A percentile compares a stretch with the other conserved stretches of the same genome.
Conservation (phyloP, 2,797 vertebrate species). For the Alosa sapidissima region DNA sequence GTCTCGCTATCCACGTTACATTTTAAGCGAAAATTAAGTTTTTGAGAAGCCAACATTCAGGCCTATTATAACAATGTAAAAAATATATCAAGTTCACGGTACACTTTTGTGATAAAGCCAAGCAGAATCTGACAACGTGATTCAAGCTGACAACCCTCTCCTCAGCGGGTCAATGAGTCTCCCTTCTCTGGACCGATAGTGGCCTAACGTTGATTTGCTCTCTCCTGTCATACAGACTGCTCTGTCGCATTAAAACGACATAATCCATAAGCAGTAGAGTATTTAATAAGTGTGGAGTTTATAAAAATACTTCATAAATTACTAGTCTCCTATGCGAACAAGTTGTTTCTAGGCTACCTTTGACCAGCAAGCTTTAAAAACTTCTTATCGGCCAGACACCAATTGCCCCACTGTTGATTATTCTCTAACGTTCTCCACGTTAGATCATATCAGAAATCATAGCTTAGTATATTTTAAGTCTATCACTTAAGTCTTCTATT, state of each 20-base stretch:
- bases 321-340: background rate
- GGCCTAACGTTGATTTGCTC: constrained; percentile 63
- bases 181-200: constrained; percentile 57
- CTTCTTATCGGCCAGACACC: background rate
- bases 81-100: constrained; percentile 44
- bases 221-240: constrained; percentile 54
- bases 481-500: background rate
- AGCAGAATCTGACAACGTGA: constrained; percentile 64
- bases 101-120: constrained; percentile 43
- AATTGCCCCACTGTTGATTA: background rate
- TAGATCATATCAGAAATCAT: background rate
- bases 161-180: constrained; percentile 64
- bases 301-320: background rate
- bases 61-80: background rate
- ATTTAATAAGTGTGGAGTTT: constrained; percentile 38
- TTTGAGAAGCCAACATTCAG: background rate
- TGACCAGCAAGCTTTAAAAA: background rate
- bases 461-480: background rate
- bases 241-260: constrained; percentile 44
- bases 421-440: background rate
- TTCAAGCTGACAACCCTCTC: constrained; percentile 71
- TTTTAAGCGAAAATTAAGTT: background rate
- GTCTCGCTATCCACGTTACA: background rate
- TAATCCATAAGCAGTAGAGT: constrained; percentile 22
- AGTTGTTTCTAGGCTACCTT: background rate